Evolutionary conservation across 2,797 vertebrate genomes (phyloP).

Genomic region (Ctenopoma kingsleyae): DNA sequence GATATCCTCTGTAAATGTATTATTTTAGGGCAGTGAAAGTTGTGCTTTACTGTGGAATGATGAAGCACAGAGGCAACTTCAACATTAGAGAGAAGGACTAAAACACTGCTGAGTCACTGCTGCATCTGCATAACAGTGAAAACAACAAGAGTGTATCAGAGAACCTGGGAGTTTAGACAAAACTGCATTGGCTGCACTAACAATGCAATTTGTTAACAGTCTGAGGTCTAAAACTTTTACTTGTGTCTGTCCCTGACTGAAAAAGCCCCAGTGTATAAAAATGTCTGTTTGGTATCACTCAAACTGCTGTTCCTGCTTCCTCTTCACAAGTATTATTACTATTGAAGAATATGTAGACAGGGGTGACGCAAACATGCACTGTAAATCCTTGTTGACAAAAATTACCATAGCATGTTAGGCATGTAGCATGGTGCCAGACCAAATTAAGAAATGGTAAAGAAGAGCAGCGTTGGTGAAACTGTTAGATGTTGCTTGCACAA

Average conservation of each 20-base stretch:
- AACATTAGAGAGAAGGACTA: not conserved
- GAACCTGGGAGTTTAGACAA: slow-evolving; percentile 14
- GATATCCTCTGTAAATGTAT: not conserved
- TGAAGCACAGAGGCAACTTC: slow-evolving; percentile 8
- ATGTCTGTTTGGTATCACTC: not conserved
- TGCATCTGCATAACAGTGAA: slow-evolving; percentile 48
- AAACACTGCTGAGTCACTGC: slow-evolving; percentile 66
- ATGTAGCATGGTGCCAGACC: too few species aligned
- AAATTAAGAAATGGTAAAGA: not conserved
- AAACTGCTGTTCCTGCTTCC: slow-evolving; percentile 3
- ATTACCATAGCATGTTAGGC: too few species aligned
- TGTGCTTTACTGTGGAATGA: slow-evolving; percentile 2
- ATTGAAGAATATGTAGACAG: not conserved
- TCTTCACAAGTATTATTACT: not conserved
- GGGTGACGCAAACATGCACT: not conserved
- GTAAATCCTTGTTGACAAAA: not conserved
- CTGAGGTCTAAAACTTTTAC: not conserved
- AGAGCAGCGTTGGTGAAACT: not conserved
- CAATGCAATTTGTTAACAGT: not conserved
- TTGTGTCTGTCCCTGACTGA: slow-evolving; percentile 69
- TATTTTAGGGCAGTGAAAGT: not conserved
- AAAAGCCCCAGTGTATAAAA: not conserved
- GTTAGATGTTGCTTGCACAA: slow-evolving; percentile 7
- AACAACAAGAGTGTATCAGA: not conserved
- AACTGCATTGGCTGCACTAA: not conserved